Base-by-base conservation (phyloP, 2,113 vertebrate genomes). In the Labeo catla region DNA sequence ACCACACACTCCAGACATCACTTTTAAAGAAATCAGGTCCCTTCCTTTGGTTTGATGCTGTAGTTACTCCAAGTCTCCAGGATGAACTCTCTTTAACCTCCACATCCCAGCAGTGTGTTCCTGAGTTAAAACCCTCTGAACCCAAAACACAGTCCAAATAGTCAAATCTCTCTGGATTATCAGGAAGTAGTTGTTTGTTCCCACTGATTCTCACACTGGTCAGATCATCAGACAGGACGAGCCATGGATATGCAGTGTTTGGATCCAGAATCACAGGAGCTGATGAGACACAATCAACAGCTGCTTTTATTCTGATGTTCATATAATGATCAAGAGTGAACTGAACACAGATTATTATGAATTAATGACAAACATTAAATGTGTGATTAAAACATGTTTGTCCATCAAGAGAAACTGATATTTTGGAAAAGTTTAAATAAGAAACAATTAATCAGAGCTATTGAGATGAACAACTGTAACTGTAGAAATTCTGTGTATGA, bases 41-140 rank as follows among this genome's bases (percentile, higher is more conserved):
- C 61, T 28, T 65, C 10, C 23, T 65, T 9, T 65, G 23, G 23
- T 65, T 28, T 65, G 61, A 65, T 65, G 61, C 61, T 28, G 61
- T 28, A 28, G 61, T 65, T 65, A 65, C 61, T 65, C 61, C 61
- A 65, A 65, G 61, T 2, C 23, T 13, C 61, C 61, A 65, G 11
- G 0, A 2, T 28, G 0, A 0, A 65, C 23, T 6, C 10, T 65
- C 23, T 13, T 13, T 65, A 6, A 65, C 11, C 23, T 65, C 61
- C 23, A 65, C 61, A 65, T 65, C 61, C 61, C 23, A 65, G 61
- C 11, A 0, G 11, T 65, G 61, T 65, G 23, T 65, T 65, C 11
- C 61, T 65, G 23, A 65, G 61, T 65, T 65, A 65, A 28, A 65
- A 12, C 61, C 10, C n/a, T 28, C 61, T 65, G 61, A 65, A 65